Percentiles rank a stretch among this genome's conserved stretches.
Conservation (phyloP, 2,113 vertebrate genomes). For the Saimiri boliviensis region DNA sequence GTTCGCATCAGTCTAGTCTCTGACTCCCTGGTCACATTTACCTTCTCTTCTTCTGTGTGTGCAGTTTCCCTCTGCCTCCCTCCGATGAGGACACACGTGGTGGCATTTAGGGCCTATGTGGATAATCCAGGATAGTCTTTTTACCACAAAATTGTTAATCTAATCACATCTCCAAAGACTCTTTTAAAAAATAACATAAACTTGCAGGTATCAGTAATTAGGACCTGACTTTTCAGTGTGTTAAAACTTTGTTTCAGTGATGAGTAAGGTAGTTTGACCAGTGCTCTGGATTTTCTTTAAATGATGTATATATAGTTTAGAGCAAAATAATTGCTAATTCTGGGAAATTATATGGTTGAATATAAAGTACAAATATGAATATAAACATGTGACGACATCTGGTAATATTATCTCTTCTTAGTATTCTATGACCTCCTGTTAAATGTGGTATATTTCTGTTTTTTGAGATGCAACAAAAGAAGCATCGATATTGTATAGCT, state of each 20-base stretch:
- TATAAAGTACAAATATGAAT: not conserved
- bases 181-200: not conserved
- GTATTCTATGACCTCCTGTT: not conserved
- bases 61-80: too few species aligned
- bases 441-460: not conserved
- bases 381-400: not conserved
- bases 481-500: not conserved
- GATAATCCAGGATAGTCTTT: not conserved
- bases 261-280: not conserved
- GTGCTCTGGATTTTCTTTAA: not conserved
- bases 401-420: not conserved
- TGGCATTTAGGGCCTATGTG: not conserved
- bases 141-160: not conserved
- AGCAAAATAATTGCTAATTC: not conserved
- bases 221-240: not conserved
- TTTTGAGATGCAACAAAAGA: not conserved
- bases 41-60: not conserved
- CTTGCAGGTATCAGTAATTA: not conserved
- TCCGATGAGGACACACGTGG: not conserved
- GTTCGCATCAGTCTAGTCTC: not conserved
- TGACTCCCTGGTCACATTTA: not conserved
- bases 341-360: not conserved
- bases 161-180: not conserved
- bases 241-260: not conserved
- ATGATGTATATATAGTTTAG: not conserved